Conservation (phyloP, 2,797 vertebrate genomes). For the Craterocephalus amniculus region DNA sequence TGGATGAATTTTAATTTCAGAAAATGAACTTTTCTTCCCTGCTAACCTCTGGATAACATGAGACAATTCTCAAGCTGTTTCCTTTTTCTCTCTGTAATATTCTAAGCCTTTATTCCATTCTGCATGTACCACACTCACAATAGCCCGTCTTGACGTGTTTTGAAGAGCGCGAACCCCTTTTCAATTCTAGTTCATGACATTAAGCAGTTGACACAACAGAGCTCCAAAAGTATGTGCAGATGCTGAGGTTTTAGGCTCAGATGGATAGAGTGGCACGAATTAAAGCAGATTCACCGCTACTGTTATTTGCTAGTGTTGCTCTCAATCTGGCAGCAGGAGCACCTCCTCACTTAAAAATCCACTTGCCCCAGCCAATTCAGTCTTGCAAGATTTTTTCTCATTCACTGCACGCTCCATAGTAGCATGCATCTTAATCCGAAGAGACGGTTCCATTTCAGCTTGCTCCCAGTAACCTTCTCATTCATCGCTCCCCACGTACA, state of each 20-base stretch:
- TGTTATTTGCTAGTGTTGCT: constrained; percentile 49
- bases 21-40: constrained; percentile 10
- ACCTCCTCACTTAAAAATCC: constrained; percentile 19
- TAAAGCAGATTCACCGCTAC: constrained; percentile 41
- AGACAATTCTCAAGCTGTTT: constrained; percentile 18
- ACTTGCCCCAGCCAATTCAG: constrained; percentile 21
- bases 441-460: constrained; percentile 72
- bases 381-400: constrained; percentile 49
- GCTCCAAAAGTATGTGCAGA: constrained; percentile 44
- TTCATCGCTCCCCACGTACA: constrained; percentile 48
- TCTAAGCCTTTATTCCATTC: neutral
- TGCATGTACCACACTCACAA: constrained; percentile 20
- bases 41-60: constrained; percentile 14
- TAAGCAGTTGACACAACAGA: constrained; percentile 41
- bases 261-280: constrained; percentile 47
- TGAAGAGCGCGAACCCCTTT: constrained; percentile 34
- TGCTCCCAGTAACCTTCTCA: constrained; percentile 62
- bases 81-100: constrained; percentile 14
- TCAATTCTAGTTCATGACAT: constrained; percentile 56
- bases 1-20: constrained; percentile 1
- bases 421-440: constrained; percentile 75
- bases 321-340: constrained; percentile 36
- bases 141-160: constrained; percentile 14
- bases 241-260: constrained; percentile 41
- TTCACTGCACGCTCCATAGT: constrained; percentile 56